Evolutionary conservation across 2,797 vertebrate genomes (phyloP).

Genomic region (Gymnothorax reevesii): DNA sequence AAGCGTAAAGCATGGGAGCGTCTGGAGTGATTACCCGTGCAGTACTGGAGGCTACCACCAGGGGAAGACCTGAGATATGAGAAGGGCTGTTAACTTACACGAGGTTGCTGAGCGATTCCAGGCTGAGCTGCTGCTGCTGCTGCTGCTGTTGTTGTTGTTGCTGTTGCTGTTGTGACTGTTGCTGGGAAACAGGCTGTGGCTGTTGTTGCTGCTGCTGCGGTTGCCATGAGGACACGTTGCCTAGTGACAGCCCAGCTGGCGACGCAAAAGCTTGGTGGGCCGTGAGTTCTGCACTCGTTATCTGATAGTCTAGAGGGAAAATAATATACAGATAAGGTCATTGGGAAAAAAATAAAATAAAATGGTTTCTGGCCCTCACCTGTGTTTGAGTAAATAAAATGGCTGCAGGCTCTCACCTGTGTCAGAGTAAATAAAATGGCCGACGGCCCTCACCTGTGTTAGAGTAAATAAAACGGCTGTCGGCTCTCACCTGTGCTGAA

Average conservation of each 20-base stretch:
- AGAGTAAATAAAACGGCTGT: too few species aligned
- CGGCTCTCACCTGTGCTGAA: too few species aligned
- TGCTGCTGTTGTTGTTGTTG: slow-evolving; percentile 67
- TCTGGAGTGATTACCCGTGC: neutral
- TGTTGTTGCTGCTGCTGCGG: slow-evolving; percentile 82
- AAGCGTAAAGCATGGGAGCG: neutral
- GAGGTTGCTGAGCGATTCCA: slow-evolving; percentile 89
- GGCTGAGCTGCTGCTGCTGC: slow-evolving; percentile 73
- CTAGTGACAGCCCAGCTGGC: slow-evolving; percentile 82
- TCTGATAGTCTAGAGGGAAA: slow-evolving; percentile 86
- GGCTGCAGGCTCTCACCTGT: too few species aligned
- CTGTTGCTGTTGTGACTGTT: slow-evolving; percentile 74
- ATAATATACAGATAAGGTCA: neutral
- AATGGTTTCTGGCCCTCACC: neutral
- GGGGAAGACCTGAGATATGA: neutral
- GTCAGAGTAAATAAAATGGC: too few species aligned
- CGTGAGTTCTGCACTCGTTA: slow-evolving; percentile 92
- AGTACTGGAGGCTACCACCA: slow-evolving; percentile 13
- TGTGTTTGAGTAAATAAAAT: neutral
- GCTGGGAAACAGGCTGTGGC: slow-evolving; percentile 67
- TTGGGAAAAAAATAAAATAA: neutral
- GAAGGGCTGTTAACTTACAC: slow-evolving; percentile 77
- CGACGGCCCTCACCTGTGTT: too few species aligned
- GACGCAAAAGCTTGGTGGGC: slow-evolving; percentile 91
- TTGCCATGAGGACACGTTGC: slow-evolving; percentile 92